phyloP scores from a whole-genome alignment of 2,888 invertebrate genomes.

The Melikaiella ostensackeni region DNA sequence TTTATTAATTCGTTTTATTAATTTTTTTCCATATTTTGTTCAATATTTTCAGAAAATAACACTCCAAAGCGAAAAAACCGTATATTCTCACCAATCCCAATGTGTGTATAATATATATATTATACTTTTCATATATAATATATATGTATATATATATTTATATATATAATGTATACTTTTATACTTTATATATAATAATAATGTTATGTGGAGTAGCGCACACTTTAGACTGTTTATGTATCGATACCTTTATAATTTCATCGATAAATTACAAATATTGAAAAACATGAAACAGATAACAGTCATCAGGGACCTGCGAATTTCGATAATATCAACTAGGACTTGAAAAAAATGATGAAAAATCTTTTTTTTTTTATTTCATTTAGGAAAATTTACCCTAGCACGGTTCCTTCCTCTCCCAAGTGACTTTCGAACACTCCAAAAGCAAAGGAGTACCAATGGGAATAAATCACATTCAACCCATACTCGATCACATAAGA shows the following conservation, averaged over 20 bases:
- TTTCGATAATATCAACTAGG: slow-evolving; percentile 48
- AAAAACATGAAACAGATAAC: slow-evolving; percentile 77
- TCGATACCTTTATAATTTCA: slow-evolving; percentile 76
- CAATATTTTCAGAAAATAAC: slow-evolving; percentile 78
- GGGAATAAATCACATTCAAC: slow-evolving; percentile 26
- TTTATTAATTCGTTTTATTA: slow-evolving; percentile 75
- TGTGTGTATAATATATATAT: slow-evolving; percentile 76
- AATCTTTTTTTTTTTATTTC: background rate
- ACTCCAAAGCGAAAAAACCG: slow-evolving; percentile 78
- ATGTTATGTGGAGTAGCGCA: slow-evolving; percentile 77
- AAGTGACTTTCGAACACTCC: slow-evolving; percentile 11
- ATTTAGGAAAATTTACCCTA: background rate
- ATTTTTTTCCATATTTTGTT: slow-evolving; percentile 77
- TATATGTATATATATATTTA: slow-evolving; percentile 73
- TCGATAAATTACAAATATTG: slow-evolving; percentile 77
- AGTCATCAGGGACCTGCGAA: slow-evolving; percentile 67
- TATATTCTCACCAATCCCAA: slow-evolving; percentile 77
- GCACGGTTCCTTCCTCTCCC: slow-evolving; percentile 16
- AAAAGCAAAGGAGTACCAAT: slow-evolving; percentile 12
- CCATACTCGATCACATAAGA: slow-evolving; percentile 41
- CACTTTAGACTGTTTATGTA: slow-evolving; percentile 77
- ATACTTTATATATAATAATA: slow-evolving; percentile 75
- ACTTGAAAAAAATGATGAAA: background rate
- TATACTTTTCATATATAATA: slow-evolving; percentile 73
- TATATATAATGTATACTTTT: slow-evolving; percentile 74